Evolutionary conservation across 2,113 vertebrate genomes (phyloP).

Genomic region (Isichthys henryi): DNA sequence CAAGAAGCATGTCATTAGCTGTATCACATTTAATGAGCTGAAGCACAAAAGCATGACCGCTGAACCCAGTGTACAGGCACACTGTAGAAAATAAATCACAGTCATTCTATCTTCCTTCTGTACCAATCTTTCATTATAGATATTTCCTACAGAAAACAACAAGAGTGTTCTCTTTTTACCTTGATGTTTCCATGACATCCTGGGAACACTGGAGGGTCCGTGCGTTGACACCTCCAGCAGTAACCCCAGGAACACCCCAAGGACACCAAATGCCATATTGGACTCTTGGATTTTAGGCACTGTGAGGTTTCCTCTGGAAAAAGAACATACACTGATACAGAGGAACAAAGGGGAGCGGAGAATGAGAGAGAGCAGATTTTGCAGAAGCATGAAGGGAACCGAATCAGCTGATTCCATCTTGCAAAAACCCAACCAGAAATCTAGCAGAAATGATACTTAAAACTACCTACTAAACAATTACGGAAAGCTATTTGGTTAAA

Average conservation of each 20-base stretch:
- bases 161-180: slow-evolving; percentile 60
- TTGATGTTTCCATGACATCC: slow-evolving; percentile 82
- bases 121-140: not conserved
- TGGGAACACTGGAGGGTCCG: slow-evolving; percentile 69
- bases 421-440: slow-evolving; percentile 16
- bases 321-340: not conserved
- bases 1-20: not conserved
- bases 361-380: slow-evolving; percentile 5
- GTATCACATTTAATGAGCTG: not conserved
- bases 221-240: slow-evolving; percentile 67
- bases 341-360: not conserved
- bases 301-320: slow-evolving; percentile 65
- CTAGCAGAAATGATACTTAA: not conserved
- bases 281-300: slow-evolving; percentile 60
- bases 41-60: not conserved
- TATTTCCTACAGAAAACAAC: not conserved
- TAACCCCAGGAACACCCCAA: slow-evolving; percentile 63
- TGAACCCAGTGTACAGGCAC: not conserved
- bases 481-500: not conserved
- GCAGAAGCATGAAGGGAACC: not conserved
- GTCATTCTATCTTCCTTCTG: not conserved
- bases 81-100: not conserved
- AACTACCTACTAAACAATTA: not conserved
- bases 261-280: slow-evolving; percentile 59
- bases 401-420: slow-evolving; percentile 36